Conservation (phyloP, 2,888 invertebrate species). For the Caenorhabditis doughertyi region DNA sequence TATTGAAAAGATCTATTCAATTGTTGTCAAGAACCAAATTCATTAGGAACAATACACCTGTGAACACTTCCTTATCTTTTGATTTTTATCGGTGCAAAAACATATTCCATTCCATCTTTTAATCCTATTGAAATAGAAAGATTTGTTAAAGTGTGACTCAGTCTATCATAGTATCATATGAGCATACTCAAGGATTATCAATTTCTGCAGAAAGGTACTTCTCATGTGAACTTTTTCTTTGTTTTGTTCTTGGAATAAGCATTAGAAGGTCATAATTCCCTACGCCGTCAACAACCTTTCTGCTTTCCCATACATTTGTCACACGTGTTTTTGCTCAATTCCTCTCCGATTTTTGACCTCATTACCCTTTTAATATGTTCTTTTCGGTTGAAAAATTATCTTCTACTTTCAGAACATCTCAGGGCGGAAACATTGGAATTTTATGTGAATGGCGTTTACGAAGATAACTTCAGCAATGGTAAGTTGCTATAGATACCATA, state of each 20-base stretch:
- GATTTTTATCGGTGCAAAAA: constrained; percentile 3
- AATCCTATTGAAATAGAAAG: background rate
- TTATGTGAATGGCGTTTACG: constrained; percentile 32
- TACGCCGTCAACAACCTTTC: background rate
- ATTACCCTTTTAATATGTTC: constrained; percentile 1
- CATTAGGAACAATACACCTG: too few species aligned
- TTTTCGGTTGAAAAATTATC: constrained; percentile 2
- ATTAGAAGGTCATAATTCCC: background rate
- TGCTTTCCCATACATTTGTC: background rate
- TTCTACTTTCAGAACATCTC: constrained; percentile 1
- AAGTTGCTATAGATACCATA: constrained; percentile 1
- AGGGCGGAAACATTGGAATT: background rate
- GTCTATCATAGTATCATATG: constrained; percentile 6
- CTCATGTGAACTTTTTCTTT: background rate
- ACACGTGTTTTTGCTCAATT: background rate
- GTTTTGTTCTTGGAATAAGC: constrained; percentile 4
- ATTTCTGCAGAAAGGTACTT: constrained; percentile 12
- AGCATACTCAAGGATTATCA: background rate
- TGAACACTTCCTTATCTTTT: too few species aligned
- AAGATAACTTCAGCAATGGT: constrained; percentile 26
- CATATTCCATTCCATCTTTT: background rate
- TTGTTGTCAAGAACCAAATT: too few species aligned
- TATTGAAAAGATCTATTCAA: too few species aligned
- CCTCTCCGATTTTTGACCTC: constrained; percentile 6
- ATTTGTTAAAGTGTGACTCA: constrained; percentile 7